These are phyloP conservation scores for Miniopterus natalensis DNA, from an alignment of 2,113 vertebrate species.

Conservation along the genomic window DNA sequence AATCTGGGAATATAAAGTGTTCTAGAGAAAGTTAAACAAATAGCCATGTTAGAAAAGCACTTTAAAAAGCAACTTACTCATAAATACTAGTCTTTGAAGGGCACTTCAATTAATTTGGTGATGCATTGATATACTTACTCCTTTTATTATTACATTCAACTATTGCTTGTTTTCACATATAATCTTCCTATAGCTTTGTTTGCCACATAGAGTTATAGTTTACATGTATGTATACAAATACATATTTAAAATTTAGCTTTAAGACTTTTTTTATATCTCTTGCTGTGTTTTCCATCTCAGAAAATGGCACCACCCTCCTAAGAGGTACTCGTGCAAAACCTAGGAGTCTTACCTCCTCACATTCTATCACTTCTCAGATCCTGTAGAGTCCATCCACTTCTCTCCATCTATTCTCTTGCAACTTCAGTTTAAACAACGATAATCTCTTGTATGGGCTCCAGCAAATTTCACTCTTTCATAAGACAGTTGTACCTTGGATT, in stretches of 20 bases:
- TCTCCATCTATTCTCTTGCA: not conserved
- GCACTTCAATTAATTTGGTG: not conserved
- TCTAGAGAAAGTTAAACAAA: not conserved
- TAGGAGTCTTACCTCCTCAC: not conserved
- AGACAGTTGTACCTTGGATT: not conserved
- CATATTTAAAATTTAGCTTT: not conserved
- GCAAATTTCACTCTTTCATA: not conserved
- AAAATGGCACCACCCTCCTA: not conserved
- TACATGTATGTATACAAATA: not conserved
- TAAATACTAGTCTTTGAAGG: not conserved
- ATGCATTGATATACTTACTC: not conserved
- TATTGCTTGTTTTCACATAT: not conserved
- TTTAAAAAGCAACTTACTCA: not conserved
- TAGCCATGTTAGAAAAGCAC: not conserved
- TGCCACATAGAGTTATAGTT: not conserved
- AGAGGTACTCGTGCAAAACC: not conserved
- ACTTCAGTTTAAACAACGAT: not conserved
- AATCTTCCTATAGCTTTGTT: not conserved
- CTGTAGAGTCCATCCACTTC: not conserved
- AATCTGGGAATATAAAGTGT: not conserved
- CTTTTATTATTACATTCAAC: not conserved
- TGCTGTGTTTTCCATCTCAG: not conserved
- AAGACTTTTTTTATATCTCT: not conserved
- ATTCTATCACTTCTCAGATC: not conserved
- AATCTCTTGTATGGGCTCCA: not conserved